These are phyloP conservation scores for Colinus virginianus DNA, from an alignment of 2,113 vertebrate genomes.

Conservation along the genomic window DNA sequence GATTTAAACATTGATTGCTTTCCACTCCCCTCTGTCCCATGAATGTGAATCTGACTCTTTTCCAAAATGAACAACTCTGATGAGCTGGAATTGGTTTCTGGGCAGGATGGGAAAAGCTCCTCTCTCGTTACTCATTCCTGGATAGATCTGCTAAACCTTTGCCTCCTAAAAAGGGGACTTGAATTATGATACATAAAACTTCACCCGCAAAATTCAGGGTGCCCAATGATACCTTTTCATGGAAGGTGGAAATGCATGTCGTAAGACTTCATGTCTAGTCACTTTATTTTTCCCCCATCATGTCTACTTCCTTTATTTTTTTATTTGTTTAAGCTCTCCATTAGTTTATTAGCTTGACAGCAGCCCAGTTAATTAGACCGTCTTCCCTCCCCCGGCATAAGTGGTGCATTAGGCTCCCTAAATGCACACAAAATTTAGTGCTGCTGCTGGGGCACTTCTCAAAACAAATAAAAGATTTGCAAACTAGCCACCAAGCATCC, in stretches of 20 bases:
- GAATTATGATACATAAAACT: background rate
- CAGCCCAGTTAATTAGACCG: conserved; percentile 77
- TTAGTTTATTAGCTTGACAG: conserved; percentile 81
- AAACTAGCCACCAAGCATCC: conserved; percentile 82
- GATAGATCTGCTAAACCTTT: conserved; percentile 55
- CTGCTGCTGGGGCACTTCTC: conserved; percentile 75
- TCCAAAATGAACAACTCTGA: conserved; percentile 73
- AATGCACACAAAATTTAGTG: conserved; percentile 80
- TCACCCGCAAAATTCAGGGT: background rate
- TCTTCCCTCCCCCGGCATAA: conserved; percentile 73
- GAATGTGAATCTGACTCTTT: conserved; percentile 58
- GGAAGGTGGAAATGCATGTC: conserved; percentile 35
- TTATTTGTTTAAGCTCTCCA: conserved; percentile 75
- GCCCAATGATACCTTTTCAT: conserved; percentile 29
- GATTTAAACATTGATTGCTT: conserved; percentile 71
- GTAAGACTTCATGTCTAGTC: conserved; percentile 61
- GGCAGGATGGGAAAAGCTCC: conserved; percentile 69
- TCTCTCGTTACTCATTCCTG: conserved; percentile 66
- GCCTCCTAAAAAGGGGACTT: conserved; percentile 50
- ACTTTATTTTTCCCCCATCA: conserved; percentile 59
- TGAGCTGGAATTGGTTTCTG: conserved; percentile 73
- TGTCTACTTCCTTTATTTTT: conserved; percentile 74
- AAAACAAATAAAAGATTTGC: conserved; percentile 87
- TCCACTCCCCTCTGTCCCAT: conserved; percentile 69
- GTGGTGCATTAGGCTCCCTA: conserved; percentile 64